Evolutionary conservation across 2,888 invertebrate genomes (phyloP).

Genomic region (Macaria liturata): DNA sequence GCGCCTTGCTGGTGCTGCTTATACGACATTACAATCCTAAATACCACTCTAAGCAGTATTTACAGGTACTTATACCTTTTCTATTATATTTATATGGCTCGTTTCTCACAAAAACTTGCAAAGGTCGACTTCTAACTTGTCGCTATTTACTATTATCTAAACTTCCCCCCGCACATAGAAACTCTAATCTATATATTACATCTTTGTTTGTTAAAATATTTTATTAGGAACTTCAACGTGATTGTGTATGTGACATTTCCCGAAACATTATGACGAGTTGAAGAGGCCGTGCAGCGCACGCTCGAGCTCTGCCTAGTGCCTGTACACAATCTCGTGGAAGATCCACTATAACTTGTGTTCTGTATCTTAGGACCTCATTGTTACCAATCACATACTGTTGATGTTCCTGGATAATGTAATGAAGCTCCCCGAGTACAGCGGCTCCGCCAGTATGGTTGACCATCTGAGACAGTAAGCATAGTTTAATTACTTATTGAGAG

Average conservation of each 20-base stretch:
- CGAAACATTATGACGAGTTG: too few relatives aligned
- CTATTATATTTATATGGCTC: not conserved
- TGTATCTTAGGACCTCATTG: constrained; percentile 85
- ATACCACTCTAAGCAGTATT: constrained; percentile 88
- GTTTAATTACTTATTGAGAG: not conserved
- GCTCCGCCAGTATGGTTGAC: constrained; percentile 79
- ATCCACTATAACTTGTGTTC: constrained; percentile 5
- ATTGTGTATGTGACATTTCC: too few relatives aligned
- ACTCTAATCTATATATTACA: too few relatives aligned
- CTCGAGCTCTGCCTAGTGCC: too few relatives aligned
- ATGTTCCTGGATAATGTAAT: constrained; percentile 85
- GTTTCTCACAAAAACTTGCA: too few relatives aligned
- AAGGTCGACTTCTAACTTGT: too few relatives aligned
- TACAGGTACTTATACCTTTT: constrained; percentile 69
- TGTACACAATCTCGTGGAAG: not conserved
- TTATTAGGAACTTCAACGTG: too few relatives aligned
- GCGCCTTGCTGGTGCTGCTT: constrained; percentile 87
- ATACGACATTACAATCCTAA: constrained; percentile 87
- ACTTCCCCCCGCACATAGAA: too few relatives aligned
- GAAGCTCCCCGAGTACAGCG: constrained; percentile 71
- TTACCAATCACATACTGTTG: constrained; percentile 90
- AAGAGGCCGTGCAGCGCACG: too few relatives aligned
- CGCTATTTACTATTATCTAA: too few relatives aligned
- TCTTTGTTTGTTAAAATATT: too few relatives aligned
- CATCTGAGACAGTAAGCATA: constrained; percentile 87